These are phyloP conservation scores for Synanceia verrucosa DNA, from an alignment of 2,797 vertebrate species.

Conservation along the genomic window DNA sequence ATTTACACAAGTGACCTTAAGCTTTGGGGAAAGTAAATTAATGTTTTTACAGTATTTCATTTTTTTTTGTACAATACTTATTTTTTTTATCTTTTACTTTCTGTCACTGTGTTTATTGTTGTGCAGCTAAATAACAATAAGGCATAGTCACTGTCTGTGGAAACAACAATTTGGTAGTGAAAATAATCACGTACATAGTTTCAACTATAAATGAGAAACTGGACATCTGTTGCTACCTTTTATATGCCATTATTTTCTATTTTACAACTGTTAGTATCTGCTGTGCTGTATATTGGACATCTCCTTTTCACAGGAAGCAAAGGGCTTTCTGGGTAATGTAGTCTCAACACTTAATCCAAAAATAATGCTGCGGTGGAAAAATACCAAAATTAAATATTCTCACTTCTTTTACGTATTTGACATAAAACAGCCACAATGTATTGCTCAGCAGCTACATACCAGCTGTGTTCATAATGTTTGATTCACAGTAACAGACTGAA, in stretches of 20 bases:
- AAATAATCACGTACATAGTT: not conserved
- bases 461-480: not conserved
- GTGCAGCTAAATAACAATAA: too few species aligned
- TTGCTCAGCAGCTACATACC: too few species aligned
- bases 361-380: not conserved
- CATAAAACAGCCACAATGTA: not conserved
- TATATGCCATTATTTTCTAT: too few species aligned
- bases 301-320: not conserved
- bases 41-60: too few species aligned
- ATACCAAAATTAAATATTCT: not conserved
- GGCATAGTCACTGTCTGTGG: too few species aligned
- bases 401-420: not conserved
- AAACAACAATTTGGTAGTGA: not conserved
- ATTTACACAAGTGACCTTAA: too few species aligned
- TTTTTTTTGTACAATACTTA: too few species aligned
- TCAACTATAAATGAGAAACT: not conserved
- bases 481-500: not conserved
- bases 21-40: too few species aligned
- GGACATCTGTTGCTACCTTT: too few species aligned
- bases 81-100: too few species aligned
- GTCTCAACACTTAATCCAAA: not conserved
- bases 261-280: too few species aligned
- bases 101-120: too few species aligned
- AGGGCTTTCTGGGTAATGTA: constrained; percentile 35
- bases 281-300: not conserved